Evolutionary conservation across 2,888 invertebrate species (phyloP).

Genomic region (Yponomeuta cagnagella): DNA sequence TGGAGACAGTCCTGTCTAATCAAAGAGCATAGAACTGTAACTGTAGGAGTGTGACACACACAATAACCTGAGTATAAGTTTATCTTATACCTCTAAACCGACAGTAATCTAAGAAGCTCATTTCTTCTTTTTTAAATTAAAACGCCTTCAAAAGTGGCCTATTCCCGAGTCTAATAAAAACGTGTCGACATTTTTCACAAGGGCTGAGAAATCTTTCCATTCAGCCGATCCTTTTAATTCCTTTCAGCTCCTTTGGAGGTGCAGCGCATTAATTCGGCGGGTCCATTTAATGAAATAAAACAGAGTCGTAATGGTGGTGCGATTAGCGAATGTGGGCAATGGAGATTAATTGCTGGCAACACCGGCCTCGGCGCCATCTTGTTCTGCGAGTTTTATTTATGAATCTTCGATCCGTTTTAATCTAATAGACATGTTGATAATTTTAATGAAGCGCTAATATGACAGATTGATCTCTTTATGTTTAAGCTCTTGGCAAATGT

Average conservation of each 20-base stretch:
- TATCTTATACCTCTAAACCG: not conserved
- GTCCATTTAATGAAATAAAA: conserved; percentile 72
- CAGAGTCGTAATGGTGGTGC: conserved; percentile 60
- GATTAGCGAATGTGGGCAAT: conserved; percentile 67
- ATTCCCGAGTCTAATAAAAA: conserved; percentile 36
- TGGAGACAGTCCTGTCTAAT: no score
- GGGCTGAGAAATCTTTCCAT: conserved; percentile 50
- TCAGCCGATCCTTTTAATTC: conserved; percentile 44
- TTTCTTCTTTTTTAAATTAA: conserved; percentile 14
- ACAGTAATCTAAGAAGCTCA: conserved; percentile 12
- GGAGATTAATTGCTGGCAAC: conserved; percentile 70
- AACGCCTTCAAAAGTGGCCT: conserved; percentile 19
- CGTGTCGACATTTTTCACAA: conserved; percentile 43
- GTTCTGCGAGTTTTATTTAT: conserved; percentile 56
- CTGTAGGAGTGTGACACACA: no score
- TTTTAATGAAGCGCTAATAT: not conserved
- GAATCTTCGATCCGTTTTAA: conserved; percentile 39
- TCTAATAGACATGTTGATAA: conserved; percentile 13
- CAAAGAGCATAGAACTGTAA: no score
- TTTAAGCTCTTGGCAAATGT: not conserved
- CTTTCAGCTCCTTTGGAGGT: conserved; percentile 55
- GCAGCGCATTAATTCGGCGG: conserved; percentile 61
- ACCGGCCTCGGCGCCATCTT: conserved; percentile 52
- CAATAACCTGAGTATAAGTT: no score
- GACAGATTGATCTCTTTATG: not conserved